These are phyloP conservation scores for Neotragus moschatus DNA, from an alignment of 2,113 vertebrate genomes.

Conservation along the genomic window DNA sequence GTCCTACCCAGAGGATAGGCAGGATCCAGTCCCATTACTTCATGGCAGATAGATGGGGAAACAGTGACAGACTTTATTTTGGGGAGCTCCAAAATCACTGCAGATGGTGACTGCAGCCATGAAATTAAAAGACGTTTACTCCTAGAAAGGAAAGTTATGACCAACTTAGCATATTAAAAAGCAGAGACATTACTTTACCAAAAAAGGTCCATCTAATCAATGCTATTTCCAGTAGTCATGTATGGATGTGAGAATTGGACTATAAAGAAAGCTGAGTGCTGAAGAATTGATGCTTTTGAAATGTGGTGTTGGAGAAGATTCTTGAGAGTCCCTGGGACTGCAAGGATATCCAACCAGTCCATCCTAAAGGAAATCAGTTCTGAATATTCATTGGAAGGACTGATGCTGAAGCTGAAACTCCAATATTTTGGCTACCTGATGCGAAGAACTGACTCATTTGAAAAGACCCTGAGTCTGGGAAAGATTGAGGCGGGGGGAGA, in stretches of 20 bases:
- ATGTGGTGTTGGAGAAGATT: background rate
- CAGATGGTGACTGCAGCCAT: background rate
- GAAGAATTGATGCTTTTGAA: background rate
- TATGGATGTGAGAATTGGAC: background rate
- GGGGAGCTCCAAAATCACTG: background rate
- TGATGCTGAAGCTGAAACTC: background rate
- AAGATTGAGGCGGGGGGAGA: background rate
- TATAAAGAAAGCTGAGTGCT: fast-evolving
- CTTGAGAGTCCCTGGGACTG: background rate
- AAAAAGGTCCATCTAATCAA: background rate
- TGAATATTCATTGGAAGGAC: background rate
- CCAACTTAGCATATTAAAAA: background rate
- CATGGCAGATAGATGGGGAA: background rate
- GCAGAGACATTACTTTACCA: background rate
- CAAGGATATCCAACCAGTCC: background rate
- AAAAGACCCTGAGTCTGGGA: background rate
- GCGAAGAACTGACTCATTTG: background rate
- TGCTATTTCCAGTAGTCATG: background rate
- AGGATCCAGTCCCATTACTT: background rate
- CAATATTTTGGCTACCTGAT: background rate
- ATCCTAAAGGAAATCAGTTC: background rate
- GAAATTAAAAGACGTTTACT: background rate
- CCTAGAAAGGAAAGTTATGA: background rate
- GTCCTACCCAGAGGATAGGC: background rate
- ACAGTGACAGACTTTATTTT: background rate